Evolutionary conservation across 2,797 vertebrate species (phyloP).

Genomic region (Sarcoramphus papa): DNA sequence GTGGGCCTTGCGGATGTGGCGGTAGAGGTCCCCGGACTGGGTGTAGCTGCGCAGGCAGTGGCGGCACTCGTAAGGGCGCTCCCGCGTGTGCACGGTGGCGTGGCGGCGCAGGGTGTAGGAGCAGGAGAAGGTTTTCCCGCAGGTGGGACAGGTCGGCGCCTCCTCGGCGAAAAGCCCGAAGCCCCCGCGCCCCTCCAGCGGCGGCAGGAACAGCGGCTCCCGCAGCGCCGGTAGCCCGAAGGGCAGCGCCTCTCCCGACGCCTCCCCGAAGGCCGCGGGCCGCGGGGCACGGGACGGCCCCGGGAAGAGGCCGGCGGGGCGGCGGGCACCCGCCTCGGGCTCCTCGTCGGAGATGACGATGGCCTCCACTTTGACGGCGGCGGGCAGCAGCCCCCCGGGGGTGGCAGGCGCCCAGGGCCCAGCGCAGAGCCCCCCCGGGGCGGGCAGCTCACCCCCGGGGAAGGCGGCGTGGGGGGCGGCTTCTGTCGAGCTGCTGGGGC

Average conservation of each 20-base stretch:
- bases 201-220: conserved; percentile 79
- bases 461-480: conserved; percentile 55
- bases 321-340: conserved; percentile 67
- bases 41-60: conserved; percentile 95
- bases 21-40: conserved; percentile 91
- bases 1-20: conserved; percentile 92
- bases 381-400: neutral
- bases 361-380: conserved; percentile 87
- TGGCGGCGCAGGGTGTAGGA: conserved; percentile 90
- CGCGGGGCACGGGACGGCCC: neutral
- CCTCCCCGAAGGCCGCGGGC: conserved; percentile 62
- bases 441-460: conserved; percentile 10
- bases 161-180: conserved; percentile 83
- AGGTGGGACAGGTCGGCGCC: conserved; percentile 88
- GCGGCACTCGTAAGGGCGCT: conserved; percentile 90
- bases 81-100: conserved; percentile 90
- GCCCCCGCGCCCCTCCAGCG: conserved; percentile 81
- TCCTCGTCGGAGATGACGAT: conserved; percentile 94
- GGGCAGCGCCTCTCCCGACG: conserved; percentile 65
- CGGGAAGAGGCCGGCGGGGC: neutral
- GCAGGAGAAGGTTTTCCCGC: conserved; percentile 93
- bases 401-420: neutral
- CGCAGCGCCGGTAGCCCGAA: conserved; percentile 71
- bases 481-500: conserved; percentile 90
- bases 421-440: neutral